Base-by-base conservation (phyloP, 2,888 invertebrate genomes). In the Amphiduros pacificus region DNA sequence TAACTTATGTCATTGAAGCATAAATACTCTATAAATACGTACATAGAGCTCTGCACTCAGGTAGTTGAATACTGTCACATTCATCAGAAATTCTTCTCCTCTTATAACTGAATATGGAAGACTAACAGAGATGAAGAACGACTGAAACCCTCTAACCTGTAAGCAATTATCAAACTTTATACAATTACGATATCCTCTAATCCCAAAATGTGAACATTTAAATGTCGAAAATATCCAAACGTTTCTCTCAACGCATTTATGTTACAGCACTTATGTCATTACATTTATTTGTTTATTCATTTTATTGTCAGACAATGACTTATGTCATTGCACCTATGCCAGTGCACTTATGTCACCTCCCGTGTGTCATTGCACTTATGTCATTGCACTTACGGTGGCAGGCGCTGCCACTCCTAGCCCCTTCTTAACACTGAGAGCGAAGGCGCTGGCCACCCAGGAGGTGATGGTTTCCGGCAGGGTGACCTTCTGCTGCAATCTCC, bases 41-140 rank as follows among this genome's bases (percentile, higher is more conserved):
- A n/a, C n/a, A n/a, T n/a, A n/a, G n/a, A n/a, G 48, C 22, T 44
- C 27, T n/a, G 20, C 11, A 14, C 89, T 88, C 83, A 93, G 86
- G 74, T 95, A 92, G 82, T 95, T 98, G 82, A 91, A 93, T 9
- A 97, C 88, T 1, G 92, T 89, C 14, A 93, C 89, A 52, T 95
- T 91, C 58, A 95, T 87, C 0, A 93, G 90, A 59, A 98, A 87
- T 9, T 91, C 89, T 85, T 99, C 98, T 27, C 94, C 95, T 65
- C 90, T 87, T 72, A 93, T 90, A 17, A 98, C 88, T 0, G 91
- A 89, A 73, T 92, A 91, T 0, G 98, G 98, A 54, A 97, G 83
- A 77, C 94, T 92, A 9, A 94, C 86, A 9, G 90, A 88, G 49
- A 96, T 88, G 70, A 92, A 91, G 79, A 98, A 92, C 11, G 90